Evolutionary conservation across 2,113 vertebrate genomes (phyloP), one percentile per base, ranked within the genome.

Genomic region (Madoqua kirkii): DNA sequence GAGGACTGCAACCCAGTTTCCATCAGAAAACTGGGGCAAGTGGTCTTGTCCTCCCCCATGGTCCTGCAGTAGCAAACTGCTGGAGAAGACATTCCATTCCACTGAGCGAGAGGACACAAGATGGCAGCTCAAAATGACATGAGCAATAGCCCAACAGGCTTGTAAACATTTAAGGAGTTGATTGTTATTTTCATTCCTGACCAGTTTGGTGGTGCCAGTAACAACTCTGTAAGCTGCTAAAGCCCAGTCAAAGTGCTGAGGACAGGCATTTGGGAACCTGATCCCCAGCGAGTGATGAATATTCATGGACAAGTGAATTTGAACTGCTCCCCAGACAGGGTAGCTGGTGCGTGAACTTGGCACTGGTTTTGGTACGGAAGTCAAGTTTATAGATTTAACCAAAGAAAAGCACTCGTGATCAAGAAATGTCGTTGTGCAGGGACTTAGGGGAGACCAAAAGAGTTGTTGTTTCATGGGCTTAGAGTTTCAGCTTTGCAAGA

Each of bases 161-260:
- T 97, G 95, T 97, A 97, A 98, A 98, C 97, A 97, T 89, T 62
- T 85, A 48, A 95, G 93, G 84, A 93, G 94, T 55, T 97, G 98
- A 98, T 97, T 88, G 97, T 89, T 98, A 96, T 98, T 98, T 98
- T 98, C 98, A 98, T 98, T 98, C 98, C 97, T 97, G 87, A 97
- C 97, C 82, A 60, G 87, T 96, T 97, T 74, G 89, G 84, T 97
- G 98, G 97, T 96, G 85, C 96, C 95, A 95, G 87, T 96, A 90
- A 98, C 95, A 96, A 62, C 74, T 95, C 92, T 95, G 85, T 97
- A 97, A 97, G 95, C 48, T 83, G 89, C 91, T 59, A 87, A 62
- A 92, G 91, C 91, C 94, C 84, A 43, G 67, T 45, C 16, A 0
- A 92, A 64, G 92, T 67, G 92, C 91, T 97, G 97, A 97, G 97